A percentile compares a stretch with the other conserved stretches of the same genome.
Conservation (phyloP, 2,113 vertebrate genomes). For the Salminus brasiliensis region DNA sequence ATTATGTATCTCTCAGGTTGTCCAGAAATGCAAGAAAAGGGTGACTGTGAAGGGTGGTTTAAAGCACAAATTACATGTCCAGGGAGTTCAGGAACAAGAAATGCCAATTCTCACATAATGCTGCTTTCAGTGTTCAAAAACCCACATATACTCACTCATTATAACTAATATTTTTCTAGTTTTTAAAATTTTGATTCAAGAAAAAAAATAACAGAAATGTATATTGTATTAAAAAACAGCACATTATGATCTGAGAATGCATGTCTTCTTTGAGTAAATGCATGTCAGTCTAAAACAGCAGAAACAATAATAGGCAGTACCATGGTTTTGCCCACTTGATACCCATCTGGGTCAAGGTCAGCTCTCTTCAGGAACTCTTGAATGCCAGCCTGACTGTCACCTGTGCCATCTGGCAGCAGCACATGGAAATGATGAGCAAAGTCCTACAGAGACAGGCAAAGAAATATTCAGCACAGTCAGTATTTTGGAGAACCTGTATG, state of each 20-base stretch:
- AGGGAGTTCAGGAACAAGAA: no score
- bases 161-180: no score
- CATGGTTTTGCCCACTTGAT: conserved; percentile 96
- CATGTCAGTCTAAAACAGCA: not conserved
- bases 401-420: conserved; percentile 83
- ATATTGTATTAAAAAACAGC: not conserved
- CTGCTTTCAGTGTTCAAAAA: no score
- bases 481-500: not conserved
- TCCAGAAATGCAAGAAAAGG: no score
- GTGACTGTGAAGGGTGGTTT: no score
- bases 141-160: no score
- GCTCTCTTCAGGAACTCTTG: conserved; percentile 83
- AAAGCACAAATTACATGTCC: no score
- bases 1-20: no score
- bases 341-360: conserved; percentile 81
- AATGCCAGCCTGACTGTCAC: conserved; percentile 81
- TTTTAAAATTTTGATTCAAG: no score
- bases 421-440: conserved; percentile 91
- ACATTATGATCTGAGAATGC: not conserved
- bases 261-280: no score
- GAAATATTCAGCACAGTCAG: not conserved
- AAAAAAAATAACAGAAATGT: not conserved
- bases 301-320: conserved; percentile 71
- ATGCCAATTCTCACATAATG: no score
- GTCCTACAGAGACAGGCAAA: conserved; percentile 76